phyloP scores from a whole-genome alignment of 2,888 invertebrate genomes.

The Andrena dorsata region DNA sequence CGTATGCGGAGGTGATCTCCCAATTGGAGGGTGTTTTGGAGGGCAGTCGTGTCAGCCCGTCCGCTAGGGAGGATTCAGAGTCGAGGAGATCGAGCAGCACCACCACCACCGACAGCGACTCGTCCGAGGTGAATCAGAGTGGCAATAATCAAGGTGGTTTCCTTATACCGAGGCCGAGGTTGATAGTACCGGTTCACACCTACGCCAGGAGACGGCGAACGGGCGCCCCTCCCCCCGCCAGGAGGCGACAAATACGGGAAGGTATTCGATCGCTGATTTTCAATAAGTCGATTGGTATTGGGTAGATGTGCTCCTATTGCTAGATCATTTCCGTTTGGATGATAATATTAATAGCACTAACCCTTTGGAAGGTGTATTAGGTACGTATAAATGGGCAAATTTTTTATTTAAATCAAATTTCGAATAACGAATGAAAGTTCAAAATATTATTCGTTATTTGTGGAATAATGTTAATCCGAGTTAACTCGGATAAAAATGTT shows the following conservation, averaged over 20 bases:
- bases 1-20: conserved; percentile 76
- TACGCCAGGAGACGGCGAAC: conserved; percentile 93
- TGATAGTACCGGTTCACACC: conserved; percentile 95
- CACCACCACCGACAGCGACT: conserved; percentile 78
- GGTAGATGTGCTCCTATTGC: too few relatives aligned
- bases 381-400: too few relatives aligned
- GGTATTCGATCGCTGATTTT: conserved; percentile 67
- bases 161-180: conserved; percentile 93
- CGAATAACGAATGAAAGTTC: too few relatives aligned
- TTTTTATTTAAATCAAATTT: too few relatives aligned
- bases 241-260: conserved; percentile 84
- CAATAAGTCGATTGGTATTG: not conserved
- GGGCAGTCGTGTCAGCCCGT: conserved; percentile 45
- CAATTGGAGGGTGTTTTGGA: conserved; percentile 78
- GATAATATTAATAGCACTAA: too few relatives aligned
- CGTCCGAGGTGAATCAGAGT: conserved; percentile 74
- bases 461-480: too few relatives aligned
- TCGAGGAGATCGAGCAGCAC: conserved; percentile 79
- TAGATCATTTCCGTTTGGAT: too few relatives aligned
- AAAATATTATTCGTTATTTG: too few relatives aligned
- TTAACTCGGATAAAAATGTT: too few relatives aligned
- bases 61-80: conserved; percentile 70
- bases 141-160: conserved; percentile 85
- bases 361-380: too few relatives aligned
- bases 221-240: conserved; percentile 88